Evolutionary conservation across 2,888 invertebrate genomes (phyloP), one percentile per base, ranked within the genome.

Genomic region (Crepidodera aurea): DNA sequence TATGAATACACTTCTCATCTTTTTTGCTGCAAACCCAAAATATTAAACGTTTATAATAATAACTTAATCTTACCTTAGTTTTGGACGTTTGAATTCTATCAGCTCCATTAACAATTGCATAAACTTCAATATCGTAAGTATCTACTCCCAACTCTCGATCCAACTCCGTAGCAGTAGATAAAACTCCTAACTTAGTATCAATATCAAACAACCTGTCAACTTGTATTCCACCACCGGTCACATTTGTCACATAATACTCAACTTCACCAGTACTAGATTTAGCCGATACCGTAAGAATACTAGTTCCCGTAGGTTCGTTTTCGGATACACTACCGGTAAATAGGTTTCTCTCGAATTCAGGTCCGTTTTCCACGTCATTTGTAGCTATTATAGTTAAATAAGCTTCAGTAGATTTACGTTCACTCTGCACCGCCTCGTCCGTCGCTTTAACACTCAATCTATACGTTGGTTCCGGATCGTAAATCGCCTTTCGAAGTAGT

Each of bases 171-270:
- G 93, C 92, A 12, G 94, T 94, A 42, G 93, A 92, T 71, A 98
- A 83, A 74, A 94, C 91, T 46, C 97, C 97, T 76, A 92, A 84
- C 70, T 91, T 90, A 16, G 92, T 88, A 82, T 97, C 95, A 76
- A 98, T 91, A 77, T 93, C 93, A 80, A 98, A 98, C 74, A 94
- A 84, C 76, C 93, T 87, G 83, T 94, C 93, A 77, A 93, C 92
- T 83, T 92, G 91, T 71, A 84, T 85, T 65, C 90, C 90, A 69
- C 81, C 82, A 78, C 87, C 88, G 74, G 91, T 91, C 81, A 92
- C 91, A 83, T 91, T 92, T 74, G 93, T 94, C 80, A 96, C 91
- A 83, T 93, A 96, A 83, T 94, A 96, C 81, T 94, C 94, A 79
- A 96, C 86, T 73, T 88, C 86, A 56, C 86, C 86, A 73, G 85